Evolutionary conservation across 2,888 invertebrate genomes (phyloP).

Genomic region (Cyaniris semiargus): DNA sequence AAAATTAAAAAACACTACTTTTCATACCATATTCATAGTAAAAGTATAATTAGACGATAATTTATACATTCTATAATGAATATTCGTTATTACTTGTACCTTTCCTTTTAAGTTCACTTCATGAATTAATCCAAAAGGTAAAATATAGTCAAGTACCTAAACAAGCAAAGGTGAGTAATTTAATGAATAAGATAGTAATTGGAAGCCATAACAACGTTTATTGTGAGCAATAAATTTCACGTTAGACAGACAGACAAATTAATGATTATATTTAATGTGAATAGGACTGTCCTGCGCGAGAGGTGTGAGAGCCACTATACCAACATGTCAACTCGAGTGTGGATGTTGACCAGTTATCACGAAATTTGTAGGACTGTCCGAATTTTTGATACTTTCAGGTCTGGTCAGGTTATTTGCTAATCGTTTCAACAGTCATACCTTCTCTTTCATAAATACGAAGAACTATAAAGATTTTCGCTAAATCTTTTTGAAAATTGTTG

Average conservation of each 20-base stretch:
- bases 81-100: not conserved
- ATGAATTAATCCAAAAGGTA: not conserved
- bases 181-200: constrained; percentile 17
- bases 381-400: not conserved
- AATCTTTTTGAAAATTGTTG: too few species aligned
- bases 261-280: constrained; percentile 23
- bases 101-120: not conserved
- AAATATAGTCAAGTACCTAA: not conserved
- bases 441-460: too few species aligned
- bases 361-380: not conserved
- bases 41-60: not conserved
- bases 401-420: not conserved
- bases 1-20: not conserved
- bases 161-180: not conserved
- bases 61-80: not conserved
- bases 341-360: not conserved
- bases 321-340: constrained; percentile 20
- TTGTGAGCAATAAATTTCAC: constrained; percentile 14
- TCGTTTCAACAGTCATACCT: too few species aligned
- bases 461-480: too few species aligned
- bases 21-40: not conserved
- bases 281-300: constrained; percentile 18
- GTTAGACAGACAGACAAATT: constrained; percentile 4
- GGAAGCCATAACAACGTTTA: constrained; percentile 7
- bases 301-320: constrained; percentile 30